phyloP scores from a whole-genome alignment of 2,888 invertebrate species.

The Dryococelus australis region DNA sequence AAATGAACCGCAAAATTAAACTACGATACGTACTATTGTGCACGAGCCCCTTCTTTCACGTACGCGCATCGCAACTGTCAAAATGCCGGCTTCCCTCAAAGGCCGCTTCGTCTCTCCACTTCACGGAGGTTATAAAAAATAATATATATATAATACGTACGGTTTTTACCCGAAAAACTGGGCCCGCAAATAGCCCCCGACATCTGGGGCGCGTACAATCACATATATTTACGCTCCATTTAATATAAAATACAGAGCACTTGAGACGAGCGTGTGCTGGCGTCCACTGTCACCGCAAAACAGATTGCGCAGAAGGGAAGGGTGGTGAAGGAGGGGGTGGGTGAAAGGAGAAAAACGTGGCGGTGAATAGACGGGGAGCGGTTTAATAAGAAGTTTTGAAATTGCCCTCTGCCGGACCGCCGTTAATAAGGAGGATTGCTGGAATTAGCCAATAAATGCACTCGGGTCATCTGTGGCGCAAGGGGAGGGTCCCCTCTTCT shows the following conservation, averaged over 20 bases:
- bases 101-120: not conserved
- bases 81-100: not conserved
- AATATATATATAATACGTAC: not conserved
- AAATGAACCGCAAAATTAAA: conserved; percentile 10
- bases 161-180: not conserved
- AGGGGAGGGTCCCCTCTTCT: not conserved
- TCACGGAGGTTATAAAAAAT: not conserved
- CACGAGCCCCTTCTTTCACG: not conserved
- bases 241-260: conserved; percentile 16
- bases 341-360: too few species aligned
- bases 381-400: conserved; percentile 4
- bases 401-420: not conserved
- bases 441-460: conserved; percentile 11
- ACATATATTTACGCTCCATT: conserved; percentile 16
- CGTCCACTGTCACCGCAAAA: not conserved
- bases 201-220: conserved; percentile 2
- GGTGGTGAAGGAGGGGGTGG: too few species aligned
- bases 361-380: not conserved
- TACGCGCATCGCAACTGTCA: not conserved
- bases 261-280: not conserved
- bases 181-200: not conserved
- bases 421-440: conserved; percentile 16
- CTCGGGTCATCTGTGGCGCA: not conserved
- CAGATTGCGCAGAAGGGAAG: not conserved
- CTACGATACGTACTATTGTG: not conserved